These are phyloP conservation scores for Fundulus diaphanus DNA, from an alignment of 2,797 vertebrate genomes.

Conservation along the genomic window DNA sequence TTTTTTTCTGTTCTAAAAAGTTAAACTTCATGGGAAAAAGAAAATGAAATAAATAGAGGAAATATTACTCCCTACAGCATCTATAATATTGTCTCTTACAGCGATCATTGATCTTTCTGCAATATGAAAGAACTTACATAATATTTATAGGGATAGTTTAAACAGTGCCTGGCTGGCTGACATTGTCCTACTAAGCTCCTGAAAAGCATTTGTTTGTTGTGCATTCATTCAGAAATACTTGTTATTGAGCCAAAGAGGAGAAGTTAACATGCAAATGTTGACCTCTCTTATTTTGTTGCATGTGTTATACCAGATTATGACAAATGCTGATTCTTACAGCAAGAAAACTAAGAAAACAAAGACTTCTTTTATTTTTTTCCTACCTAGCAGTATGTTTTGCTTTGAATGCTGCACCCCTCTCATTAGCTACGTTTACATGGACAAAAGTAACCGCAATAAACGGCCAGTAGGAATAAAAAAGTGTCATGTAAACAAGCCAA, in stretches of 20 bases:
- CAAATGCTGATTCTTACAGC: neutral
- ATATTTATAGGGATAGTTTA: neutral
- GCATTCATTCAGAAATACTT: neutral
- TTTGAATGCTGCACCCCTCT: neutral
- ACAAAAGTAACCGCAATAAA: too few relatives aligned
- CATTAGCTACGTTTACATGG: too few relatives aligned
- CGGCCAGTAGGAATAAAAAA: too few relatives aligned
- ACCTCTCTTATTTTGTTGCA: neutral
- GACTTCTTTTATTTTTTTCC: too few relatives aligned
- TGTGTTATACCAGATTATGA: neutral
- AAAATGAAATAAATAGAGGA: constrained; percentile 44
- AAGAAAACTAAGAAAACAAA: neutral
- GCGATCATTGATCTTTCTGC: constrained; percentile 37
- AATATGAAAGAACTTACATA: constrained; percentile 13
- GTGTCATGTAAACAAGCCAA: too few relatives aligned
- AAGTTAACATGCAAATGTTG: neutral
- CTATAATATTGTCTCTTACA: constrained; percentile 41
- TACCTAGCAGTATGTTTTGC: neutral
- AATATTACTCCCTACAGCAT: constrained; percentile 47
- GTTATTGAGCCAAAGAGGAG: neutral
- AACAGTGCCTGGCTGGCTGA: neutral
- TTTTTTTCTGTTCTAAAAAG: constrained; percentile 46
- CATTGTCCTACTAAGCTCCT: neutral
- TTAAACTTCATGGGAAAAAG: constrained; percentile 50
- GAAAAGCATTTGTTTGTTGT: neutral